Percentiles rank a stretch among this genome's conserved stretches.
phyloP scores from a whole-genome alignment of 2,888 invertebrate genomes.

The Amorpha juglandis region DNA sequence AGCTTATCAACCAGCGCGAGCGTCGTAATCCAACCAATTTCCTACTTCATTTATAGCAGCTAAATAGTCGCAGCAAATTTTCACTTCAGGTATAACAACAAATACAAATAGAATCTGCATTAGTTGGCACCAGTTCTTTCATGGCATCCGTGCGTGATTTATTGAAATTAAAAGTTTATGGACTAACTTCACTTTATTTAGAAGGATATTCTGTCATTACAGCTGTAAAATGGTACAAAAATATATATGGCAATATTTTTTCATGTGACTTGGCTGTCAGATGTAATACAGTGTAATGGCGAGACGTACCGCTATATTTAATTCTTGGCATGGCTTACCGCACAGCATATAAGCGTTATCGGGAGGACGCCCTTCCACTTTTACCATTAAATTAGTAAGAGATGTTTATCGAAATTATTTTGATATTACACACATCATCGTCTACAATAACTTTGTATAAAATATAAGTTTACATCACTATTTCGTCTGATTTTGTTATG shows the following conservation, averaged over 20 bases:
- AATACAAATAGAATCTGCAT: not conserved
- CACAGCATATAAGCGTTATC: slow-evolving; percentile 49
- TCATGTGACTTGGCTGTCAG: slow-evolving; percentile 66
- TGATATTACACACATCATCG: slow-evolving; percentile 9
- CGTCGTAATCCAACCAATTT: not conserved
- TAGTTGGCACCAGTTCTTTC: not conserved
- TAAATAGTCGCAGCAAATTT: not conserved
- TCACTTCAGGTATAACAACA: not conserved
- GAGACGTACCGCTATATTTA: slow-evolving; percentile 62
- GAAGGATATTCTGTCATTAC: not conserved
- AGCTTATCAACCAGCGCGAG: not conserved
- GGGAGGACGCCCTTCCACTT: slow-evolving; percentile 46
- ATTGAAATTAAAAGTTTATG: not conserved
- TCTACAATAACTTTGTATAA: slow-evolving; percentile 18
- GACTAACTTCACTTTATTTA: not conserved
- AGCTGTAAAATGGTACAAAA: slow-evolving; percentile 16
- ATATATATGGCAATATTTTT: slow-evolving; percentile 37
- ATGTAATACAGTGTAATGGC: slow-evolving; percentile 56
- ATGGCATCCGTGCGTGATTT: not conserved
- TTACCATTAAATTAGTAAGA: slow-evolving; percentile 36
- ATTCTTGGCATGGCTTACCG: slow-evolving; percentile 64
- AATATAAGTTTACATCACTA: not conserved
- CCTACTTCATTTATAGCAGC: not conserved
- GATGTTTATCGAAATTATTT: slow-evolving; percentile 14
- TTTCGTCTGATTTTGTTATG: not conserved